These are phyloP conservation scores for Osmerus eperlanus DNA, from an alignment of 2,113 vertebrate genomes.

Conservation along the genomic window DNA sequence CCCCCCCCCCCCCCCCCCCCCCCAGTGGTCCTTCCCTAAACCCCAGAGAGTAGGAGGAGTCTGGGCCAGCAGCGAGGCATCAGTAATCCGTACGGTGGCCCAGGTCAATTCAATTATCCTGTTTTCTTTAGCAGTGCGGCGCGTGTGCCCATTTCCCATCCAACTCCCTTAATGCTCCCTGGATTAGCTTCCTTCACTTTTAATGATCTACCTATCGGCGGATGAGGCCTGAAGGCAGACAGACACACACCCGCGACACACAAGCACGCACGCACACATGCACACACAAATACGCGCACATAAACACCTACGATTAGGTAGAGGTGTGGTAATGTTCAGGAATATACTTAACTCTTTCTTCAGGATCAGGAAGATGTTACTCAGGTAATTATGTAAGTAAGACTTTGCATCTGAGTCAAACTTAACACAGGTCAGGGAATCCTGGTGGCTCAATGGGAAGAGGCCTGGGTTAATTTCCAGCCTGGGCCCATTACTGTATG, in stretches of 20 bases:
- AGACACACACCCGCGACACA: not conserved
- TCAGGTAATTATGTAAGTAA: slow-evolving; percentile 10
- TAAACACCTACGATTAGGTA: slow-evolving; percentile 4
- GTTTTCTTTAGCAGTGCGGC: slow-evolving; percentile 74
- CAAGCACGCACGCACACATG: slow-evolving; percentile 15
- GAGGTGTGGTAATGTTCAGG: slow-evolving; percentile 38
- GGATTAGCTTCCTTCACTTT: slow-evolving; percentile 81
- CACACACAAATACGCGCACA: not conserved
- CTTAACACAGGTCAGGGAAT: no score
- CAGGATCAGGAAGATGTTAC: not conserved
- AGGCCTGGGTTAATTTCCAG: no score
- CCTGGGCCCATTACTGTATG: no score
- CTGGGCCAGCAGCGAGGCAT: slow-evolving; percentile 59
- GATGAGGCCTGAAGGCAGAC: slow-evolving; percentile 51
- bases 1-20: slow-evolving; percentile 22
- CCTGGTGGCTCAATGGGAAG: no score
- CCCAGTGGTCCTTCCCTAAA: slow-evolving; percentile 66
- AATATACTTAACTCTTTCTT: slow-evolving; percentile 42
- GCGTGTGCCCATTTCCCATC: slow-evolving; percentile 79
- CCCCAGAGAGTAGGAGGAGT: slow-evolving; percentile 64
- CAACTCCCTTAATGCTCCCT: slow-evolving; percentile 76
- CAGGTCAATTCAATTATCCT: slow-evolving; percentile 84
- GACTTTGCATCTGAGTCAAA: no score
- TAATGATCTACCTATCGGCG: slow-evolving; percentile 79
- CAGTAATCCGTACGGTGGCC: slow-evolving; percentile 75